Conservation (phyloP, 2,797 vertebrate genomes). For the Paratrypauchen microcephalus region DNA sequence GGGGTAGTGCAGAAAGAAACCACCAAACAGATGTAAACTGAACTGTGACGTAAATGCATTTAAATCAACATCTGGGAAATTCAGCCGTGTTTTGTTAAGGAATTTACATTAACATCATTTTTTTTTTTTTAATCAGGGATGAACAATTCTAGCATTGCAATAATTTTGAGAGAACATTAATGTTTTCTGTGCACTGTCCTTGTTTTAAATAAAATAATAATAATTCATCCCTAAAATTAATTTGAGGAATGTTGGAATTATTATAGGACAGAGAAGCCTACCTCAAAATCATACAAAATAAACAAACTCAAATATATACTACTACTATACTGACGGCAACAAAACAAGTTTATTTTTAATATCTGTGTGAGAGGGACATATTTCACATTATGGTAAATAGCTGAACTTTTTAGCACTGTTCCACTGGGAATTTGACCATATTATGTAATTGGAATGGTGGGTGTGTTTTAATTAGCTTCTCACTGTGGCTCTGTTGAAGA, state of each 20-base stretch:
- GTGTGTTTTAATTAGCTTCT: slow-evolving; percentile 18
- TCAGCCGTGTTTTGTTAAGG: neutral
- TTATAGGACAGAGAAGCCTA: no score
- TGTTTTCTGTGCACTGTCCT: no score
- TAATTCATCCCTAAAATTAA: neutral
- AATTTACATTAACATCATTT: neutral
- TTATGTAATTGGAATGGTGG: neutral
- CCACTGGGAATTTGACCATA: neutral
- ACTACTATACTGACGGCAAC: neutral
- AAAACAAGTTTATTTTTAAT: no score
- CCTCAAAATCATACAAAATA: neutral
- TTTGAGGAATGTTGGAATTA: neutral
- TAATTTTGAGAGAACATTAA: neutral
- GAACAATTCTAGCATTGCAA: neutral
- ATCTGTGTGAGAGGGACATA: neutral
- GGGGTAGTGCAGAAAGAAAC: slow-evolving; percentile 46
- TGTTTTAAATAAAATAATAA: no score
- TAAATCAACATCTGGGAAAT: slow-evolving; percentile 49
- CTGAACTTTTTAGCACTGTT: slow-evolving; percentile 19
- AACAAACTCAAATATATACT: neutral
- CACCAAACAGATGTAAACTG: slow-evolving; percentile 42
- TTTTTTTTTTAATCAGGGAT: no score
- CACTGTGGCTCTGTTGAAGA: slow-evolving; percentile 6
- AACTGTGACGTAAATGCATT: slow-evolving; percentile 34
- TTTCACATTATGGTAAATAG: slow-evolving; percentile 24